Evolutionary conservation across 2,888 invertebrate species (phyloP).

Genomic region (Lasius fuliginosus): DNA sequence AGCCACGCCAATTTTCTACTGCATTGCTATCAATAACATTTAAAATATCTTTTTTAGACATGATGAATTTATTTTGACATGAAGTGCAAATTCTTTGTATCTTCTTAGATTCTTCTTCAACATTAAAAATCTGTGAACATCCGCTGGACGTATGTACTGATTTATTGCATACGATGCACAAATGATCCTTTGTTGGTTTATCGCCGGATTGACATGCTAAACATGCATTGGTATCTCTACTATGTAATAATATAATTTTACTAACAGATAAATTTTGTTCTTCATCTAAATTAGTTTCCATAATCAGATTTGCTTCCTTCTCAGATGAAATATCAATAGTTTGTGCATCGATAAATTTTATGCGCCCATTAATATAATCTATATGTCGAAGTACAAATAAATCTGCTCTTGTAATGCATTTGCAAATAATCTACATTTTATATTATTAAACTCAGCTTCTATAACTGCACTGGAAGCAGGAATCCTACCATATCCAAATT

Average conservation of each 20-base stretch:
- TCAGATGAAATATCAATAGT: neutral
- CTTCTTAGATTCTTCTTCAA: neutral
- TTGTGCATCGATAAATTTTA: neutral
- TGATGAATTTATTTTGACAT: neutral
- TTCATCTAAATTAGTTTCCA: neutral
- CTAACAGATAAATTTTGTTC: neutral
- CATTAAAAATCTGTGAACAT: neutral
- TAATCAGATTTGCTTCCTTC: neutral
- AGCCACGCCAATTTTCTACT: neutral
- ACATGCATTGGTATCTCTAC: neutral
- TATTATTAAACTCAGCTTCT: slow-evolving; percentile 13
- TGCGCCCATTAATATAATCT: slow-evolving; percentile 1
- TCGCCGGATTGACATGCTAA: neutral
- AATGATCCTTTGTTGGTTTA: neutral
- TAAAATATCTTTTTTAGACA: neutral
- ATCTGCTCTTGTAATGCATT: neutral
- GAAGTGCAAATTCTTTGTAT: neutral
- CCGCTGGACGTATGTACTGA: neutral
- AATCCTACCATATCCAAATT: neutral
- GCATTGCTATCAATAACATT: neutral
- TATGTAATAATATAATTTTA: neutral
- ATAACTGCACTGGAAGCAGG: slow-evolving; percentile 1
- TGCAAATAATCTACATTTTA: neutral
- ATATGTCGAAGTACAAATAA: slow-evolving; percentile 6
- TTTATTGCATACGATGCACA: neutral